These are phyloP conservation scores for Triplophysa tibetana DNA, from an alignment of 2,113 vertebrate genomes.

Conservation along the genomic window DNA sequence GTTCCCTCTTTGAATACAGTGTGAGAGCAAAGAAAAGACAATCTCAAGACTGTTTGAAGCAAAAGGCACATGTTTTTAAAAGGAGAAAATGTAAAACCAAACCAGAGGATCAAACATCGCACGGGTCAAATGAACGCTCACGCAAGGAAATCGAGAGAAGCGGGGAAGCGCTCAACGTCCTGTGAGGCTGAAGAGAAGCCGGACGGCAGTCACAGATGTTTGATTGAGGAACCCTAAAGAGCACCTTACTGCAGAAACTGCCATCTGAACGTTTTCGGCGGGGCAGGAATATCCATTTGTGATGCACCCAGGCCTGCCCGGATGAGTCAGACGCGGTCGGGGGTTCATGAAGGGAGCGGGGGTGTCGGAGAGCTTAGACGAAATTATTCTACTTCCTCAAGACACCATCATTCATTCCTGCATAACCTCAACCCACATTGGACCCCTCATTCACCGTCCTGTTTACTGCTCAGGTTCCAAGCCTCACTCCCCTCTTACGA, in stretches of 20 bases:
- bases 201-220: background rate
- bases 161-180: conserved; percentile 24
- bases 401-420: background rate
- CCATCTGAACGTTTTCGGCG: background rate
- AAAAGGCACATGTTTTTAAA: conserved; percentile 59
- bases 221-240: background rate
- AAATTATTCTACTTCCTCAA: background rate
- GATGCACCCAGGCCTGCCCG: conserved; percentile 90
- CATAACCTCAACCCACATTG: background rate
- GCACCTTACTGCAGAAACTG: background rate
- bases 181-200: conserved; percentile 32
- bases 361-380: background rate
- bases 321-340: conserved; percentile 67
- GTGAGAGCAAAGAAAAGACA: conserved; percentile 19
- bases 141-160: background rate
- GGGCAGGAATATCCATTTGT: background rate
- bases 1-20: background rate
- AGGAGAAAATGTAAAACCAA: conserved; percentile 33
- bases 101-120: background rate
- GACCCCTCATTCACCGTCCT: background rate
- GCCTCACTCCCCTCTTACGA: conserved; percentile 61
- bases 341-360: background rate
- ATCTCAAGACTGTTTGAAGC: conserved; percentile 46
- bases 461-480: conserved; percentile 23
- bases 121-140: background rate